These are phyloP conservation scores for Drosophila repleta DNA, from an alignment of 1,140 invertebrate species.

Conservation along the genomic window DNA sequence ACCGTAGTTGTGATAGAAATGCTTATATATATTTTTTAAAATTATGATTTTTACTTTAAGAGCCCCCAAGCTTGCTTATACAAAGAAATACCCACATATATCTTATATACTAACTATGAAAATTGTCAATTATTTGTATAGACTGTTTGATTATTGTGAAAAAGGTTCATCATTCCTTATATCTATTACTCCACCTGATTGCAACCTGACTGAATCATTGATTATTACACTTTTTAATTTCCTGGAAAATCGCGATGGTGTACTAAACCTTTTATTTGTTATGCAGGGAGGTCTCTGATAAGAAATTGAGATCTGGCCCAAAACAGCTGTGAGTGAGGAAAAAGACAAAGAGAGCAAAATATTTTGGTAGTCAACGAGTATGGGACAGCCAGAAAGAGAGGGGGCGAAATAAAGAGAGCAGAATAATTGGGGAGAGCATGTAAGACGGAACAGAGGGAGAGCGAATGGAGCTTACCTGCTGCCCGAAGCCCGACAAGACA, in stretches of 20 bases:
- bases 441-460: conserved; percentile 23
- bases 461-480: conserved; percentile 41
- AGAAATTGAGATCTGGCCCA: conserved; percentile 27
- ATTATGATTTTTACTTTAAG: no score
- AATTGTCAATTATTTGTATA: no score
- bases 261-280: conserved; percentile 30
- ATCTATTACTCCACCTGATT: background rate
- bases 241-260: background rate
- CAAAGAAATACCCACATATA: no score
- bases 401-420: conserved; percentile 1
- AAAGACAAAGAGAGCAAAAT: conserved; percentile 34
- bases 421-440: conserved; percentile 11
- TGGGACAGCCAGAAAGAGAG: conserved; percentile 7
- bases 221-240: conserved; percentile 1
- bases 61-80: no score
- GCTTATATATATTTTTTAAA: no score
- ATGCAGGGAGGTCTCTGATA: conserved; percentile 28
- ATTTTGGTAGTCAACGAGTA: conserved; percentile 23
- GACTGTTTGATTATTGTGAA: no score
- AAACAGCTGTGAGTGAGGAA: conserved; percentile 47
- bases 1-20: no score
- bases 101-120: no score
- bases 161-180: background rate
- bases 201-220: background rate
- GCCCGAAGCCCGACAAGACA: conserved; percentile 50